Evolutionary conservation across 1,140 invertebrate genomes (phyloP).

Genomic region (Drosophila navojoa): DNA sequence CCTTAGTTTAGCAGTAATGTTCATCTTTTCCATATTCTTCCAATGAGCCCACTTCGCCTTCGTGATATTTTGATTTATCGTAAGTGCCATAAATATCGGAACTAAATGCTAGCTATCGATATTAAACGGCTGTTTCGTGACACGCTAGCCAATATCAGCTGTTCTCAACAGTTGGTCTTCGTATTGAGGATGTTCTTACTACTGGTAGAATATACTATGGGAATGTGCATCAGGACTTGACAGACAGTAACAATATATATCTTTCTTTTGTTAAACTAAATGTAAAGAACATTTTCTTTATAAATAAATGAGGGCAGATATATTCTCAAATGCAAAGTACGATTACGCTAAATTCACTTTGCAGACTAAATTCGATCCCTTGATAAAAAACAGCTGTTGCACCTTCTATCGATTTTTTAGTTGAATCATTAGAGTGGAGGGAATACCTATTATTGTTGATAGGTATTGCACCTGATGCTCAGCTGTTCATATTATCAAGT

Average conservation of each 20-base stretch:
- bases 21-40: constrained; percentile 42
- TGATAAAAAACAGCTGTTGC: constrained; percentile 32
- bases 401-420: constrained; percentile 11
- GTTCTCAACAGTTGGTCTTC: background rate
- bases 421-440: background rate
- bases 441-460: constrained; percentile 1
- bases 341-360: too few relatives aligned
- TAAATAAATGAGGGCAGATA: too few relatives aligned
- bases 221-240: too few relatives aligned
- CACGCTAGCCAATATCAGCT: constrained; percentile 32
- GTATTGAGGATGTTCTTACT: background rate
- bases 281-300: too few relatives aligned
- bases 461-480: background rate
- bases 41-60: constrained; percentile 42
- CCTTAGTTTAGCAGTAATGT: constrained; percentile 37
- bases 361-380: background rate
- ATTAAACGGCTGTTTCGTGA: constrained; percentile 34
- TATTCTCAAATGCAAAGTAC: too few relatives aligned
- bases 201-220: background rate
- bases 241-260: too few relatives aligned
- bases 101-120: constrained; percentile 14
- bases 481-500: constrained; percentile 44
- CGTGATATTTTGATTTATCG: constrained; percentile 46
- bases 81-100: constrained; percentile 26
- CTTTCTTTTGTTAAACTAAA: too few relatives aligned